phyloP scores from a whole-genome alignment of 2,888 invertebrate species.

The Gymnosoma rotundatum region DNA sequence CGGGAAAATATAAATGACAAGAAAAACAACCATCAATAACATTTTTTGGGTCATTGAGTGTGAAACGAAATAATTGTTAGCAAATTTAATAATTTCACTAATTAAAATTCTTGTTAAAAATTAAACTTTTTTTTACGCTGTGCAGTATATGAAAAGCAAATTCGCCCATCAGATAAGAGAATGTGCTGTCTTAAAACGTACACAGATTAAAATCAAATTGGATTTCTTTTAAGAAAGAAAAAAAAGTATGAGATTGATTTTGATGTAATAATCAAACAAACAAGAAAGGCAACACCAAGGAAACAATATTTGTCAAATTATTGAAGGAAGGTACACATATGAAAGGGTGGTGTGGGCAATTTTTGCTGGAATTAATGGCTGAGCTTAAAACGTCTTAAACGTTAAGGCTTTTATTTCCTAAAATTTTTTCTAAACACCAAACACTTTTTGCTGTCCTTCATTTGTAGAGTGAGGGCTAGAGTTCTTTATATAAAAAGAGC shows the following conservation, averaged over 20 bases:
- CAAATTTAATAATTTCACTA: background rate
- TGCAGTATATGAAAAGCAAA: background rate
- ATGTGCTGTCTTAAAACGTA: background rate
- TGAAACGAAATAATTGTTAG: too few relatives aligned
- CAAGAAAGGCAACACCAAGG: background rate
- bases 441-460: background rate
- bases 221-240: background rate
- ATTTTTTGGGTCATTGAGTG: too few relatives aligned
- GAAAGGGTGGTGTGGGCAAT: slow-evolving; percentile 20
- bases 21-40: too few relatives aligned
- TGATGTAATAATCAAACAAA: slow-evolving; percentile 16
- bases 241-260: background rate
- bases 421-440: background rate
- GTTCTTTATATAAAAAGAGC: slow-evolving; percentile 10
- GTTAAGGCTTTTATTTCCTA: background rate
- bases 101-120: background rate
- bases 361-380: slow-evolving; percentile 11
- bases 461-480: background rate
- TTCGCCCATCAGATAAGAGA: background rate
- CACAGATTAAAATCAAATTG: background rate
- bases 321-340: slow-evolving; percentile 6
- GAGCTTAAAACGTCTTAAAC: background rate
- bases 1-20: too few relatives aligned
- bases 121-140: background rate
- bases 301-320: slow-evolving; percentile 55